Base-by-base conservation (phyloP, 2,113 vertebrate species). In the Sylvilagus bachmani region DNA sequence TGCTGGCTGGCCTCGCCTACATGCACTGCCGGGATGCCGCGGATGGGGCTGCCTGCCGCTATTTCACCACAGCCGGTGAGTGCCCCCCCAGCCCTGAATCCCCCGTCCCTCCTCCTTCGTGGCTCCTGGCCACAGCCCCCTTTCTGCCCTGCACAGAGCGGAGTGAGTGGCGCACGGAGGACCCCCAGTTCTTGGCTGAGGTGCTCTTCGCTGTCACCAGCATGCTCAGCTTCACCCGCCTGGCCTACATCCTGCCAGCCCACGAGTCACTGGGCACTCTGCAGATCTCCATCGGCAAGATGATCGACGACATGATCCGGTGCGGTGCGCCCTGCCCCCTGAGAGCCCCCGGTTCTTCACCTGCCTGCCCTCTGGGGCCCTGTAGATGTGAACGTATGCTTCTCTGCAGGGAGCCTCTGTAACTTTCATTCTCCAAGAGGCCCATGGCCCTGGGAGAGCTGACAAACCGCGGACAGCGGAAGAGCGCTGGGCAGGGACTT, bases 221-320 rank as follows among this genome's bases (percentile, higher is more conserved):
- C 97, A 99, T 99, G 99, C 97, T 99, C 83, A 99, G 99, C 97
- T 99, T 99, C 97, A 99, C 99, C 6, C 99, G 99, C 53, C 96
- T 99, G 94, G 99, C 99, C 0, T 99, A 99, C 97, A 99, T 99
- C 92, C 98, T 99, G 74, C 99, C 99, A 0, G 99, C 99, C 27
- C 99, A 99, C 0, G 99, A 99, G 97, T 99, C 99, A 0, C 97
- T 99, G 95, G 99, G 99, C 80, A 99, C 99, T 0, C 98, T 99
- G 91, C 99, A 99, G 98, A 99, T 99, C 92, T 99, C 99, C 96
- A 99, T 99, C 1, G 99, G 99, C 67, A 99, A 98, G 97, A 99
- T 99, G 99, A 99, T 99, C 4, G 99, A 99, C 2, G 99, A 99
- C 92, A 99, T 99, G 99, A 99, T 99, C 95, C 97, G 99, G 99